Percentiles rank a stretch among this genome's conserved stretches.
Conservation (phyloP, 2,888 invertebrate genomes). For the Bedellia somnulentella region DNA sequence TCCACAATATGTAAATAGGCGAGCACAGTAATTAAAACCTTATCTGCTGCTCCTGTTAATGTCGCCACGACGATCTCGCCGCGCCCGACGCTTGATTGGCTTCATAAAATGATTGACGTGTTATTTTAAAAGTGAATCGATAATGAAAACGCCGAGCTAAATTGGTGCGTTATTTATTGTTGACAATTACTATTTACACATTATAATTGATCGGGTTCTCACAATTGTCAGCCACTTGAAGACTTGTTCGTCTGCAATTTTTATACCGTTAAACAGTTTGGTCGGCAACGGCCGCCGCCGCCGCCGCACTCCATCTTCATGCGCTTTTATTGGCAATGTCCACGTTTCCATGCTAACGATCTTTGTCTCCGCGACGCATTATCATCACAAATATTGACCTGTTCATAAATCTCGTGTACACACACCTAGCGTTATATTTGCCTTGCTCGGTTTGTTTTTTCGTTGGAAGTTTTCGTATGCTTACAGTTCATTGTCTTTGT, state of each 20-base stretch:
- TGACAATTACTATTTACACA: conserved; percentile 54
- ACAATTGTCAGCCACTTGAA: conserved; percentile 51
- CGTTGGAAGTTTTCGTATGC: too few species aligned
- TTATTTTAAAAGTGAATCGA: conserved; percentile 45
- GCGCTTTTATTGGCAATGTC: too few species aligned
- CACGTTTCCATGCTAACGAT: background rate
- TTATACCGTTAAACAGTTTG: conserved; percentile 22
- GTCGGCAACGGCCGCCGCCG: too few species aligned
- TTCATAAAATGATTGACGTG: conserved; percentile 54
- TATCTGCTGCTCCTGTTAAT: conserved; percentile 40
- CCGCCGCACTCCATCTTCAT: too few species aligned
- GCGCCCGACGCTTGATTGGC: conserved; percentile 35
- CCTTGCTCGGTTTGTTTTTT: too few species aligned
- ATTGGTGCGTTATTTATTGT: conserved; percentile 47
- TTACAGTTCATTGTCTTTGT: conserved; percentile 1
- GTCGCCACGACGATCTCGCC: conserved; percentile 21
- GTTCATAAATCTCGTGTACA: conserved; percentile 2
- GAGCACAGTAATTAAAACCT: conserved; percentile 55
- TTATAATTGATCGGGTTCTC: conserved; percentile 59
- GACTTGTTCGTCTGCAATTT: conserved; percentile 45
- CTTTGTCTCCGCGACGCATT: background rate
- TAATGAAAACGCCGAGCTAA: conserved; percentile 51
- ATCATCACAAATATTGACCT: background rate
- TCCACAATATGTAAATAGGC: conserved; percentile 55
- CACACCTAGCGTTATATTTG: too few species aligned